phyloP scores from a whole-genome alignment of 2,888 invertebrate genomes.

The Apamea epomidion region DNA sequence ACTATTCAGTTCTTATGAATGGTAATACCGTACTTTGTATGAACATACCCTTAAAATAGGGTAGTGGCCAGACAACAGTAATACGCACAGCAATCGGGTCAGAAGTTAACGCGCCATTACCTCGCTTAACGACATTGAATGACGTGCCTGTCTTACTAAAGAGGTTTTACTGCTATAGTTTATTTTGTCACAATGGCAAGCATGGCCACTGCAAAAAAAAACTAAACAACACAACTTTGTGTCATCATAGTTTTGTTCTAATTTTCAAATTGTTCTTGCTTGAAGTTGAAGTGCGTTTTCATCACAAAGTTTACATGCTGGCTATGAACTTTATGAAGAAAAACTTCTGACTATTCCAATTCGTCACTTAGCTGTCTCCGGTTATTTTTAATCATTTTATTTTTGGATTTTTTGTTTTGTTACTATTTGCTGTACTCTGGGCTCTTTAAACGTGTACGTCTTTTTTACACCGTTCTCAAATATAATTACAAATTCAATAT shows the following conservation, averaged over 20 bases:
- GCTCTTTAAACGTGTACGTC: too few relatives aligned
- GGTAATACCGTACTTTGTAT: conserved; percentile 25
- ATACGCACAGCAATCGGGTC: conserved; percentile 52
- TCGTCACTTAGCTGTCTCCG: not conserved
- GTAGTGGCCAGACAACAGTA: conserved; percentile 48
- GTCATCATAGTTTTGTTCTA: conserved; percentile 4
- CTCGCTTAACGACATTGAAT: conserved; percentile 40
- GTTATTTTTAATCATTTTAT: too few relatives aligned
- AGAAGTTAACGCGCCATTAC: conserved; percentile 57
- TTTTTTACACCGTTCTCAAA: too few relatives aligned
- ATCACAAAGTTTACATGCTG: not conserved
- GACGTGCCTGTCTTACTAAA: conserved; percentile 37
- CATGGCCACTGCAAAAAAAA: conserved; percentile 14
- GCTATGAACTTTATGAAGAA: not conserved
- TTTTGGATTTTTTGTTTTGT: not conserved
- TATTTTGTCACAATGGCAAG: conserved; percentile 37
- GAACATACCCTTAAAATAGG: conserved; percentile 32
- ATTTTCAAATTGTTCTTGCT: conserved; percentile 21
- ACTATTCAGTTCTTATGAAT: conserved; percentile 13
- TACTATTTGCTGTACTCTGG: not conserved
- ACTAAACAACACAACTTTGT: not conserved
- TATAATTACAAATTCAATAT: too few relatives aligned
- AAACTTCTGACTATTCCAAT: not conserved
- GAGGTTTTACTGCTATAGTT: conserved; percentile 43
- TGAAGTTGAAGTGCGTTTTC: not conserved